A percentile compares a stretch with the other conserved stretches of the same genome.
Conservation (phyloP, 92 coral and sea anemone genomes). For the Muricea muricata region DNA sequence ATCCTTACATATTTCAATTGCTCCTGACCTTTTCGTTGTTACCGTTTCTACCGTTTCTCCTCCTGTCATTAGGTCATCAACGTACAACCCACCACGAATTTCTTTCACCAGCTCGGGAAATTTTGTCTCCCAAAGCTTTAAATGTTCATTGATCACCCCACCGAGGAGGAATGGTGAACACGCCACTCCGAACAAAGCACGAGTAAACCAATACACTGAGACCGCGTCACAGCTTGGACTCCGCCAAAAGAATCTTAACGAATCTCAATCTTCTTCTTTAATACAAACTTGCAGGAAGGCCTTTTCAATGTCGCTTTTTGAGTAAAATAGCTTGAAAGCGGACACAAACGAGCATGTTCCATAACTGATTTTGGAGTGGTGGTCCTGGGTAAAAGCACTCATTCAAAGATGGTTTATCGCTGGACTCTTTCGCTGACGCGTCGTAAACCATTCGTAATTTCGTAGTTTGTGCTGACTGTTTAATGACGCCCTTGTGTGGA, state of each 20-base stretch:
- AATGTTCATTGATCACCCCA: neutral
- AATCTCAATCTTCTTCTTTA: constrained; percentile 2
- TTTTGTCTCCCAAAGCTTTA: neutral
- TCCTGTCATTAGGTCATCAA: neutral
- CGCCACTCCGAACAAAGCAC: constrained; percentile 9
- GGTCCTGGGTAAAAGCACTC: neutral
- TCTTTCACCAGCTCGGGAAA: constrained; percentile 24
- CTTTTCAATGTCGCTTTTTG: neutral
- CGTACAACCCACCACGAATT: neutral
- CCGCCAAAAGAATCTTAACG: constrained; percentile 19
- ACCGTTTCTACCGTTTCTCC: neutral
- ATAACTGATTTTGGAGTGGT: neutral
- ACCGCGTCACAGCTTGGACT: no score
- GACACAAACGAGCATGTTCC: neutral
- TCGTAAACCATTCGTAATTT: no score
- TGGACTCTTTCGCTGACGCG: no score
- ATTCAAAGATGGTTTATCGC: no score
- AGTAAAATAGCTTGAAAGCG: neutral
- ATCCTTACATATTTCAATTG: neutral
- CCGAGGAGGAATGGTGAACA: constrained; percentile 39
- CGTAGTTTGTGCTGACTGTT: no score
- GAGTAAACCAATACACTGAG: neutral
- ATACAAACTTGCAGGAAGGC: no score
- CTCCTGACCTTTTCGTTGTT: neutral
- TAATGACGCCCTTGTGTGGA: no score